Evolutionary conservation across 64 coral and sea anemone genomes (phyloP).

Genomic region (Stylophora pistillata): DNA sequence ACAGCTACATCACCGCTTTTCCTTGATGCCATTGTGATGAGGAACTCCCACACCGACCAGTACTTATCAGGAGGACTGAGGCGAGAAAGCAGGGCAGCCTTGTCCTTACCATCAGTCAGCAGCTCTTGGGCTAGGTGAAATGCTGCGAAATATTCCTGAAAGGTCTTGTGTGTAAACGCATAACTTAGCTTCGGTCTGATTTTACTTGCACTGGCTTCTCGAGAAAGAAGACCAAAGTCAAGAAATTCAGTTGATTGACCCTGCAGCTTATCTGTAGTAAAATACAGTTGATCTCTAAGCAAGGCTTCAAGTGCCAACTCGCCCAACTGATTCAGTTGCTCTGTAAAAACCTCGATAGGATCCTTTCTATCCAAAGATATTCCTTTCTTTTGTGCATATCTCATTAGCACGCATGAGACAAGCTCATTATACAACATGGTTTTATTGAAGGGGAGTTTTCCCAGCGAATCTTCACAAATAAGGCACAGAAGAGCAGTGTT

Average conservation of each 20-base stretch:
- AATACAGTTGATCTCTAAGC: neutral
- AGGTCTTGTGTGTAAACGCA: conserved; percentile 41
- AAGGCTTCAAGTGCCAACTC: conserved; percentile 34
- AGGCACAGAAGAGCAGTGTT: conserved; percentile 38
- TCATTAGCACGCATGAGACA: neutral
- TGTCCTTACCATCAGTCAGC: neutral
- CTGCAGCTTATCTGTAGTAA: neutral
- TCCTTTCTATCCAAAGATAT: neutral
- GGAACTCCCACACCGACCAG: neutral
- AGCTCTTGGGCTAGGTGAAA: neutral
- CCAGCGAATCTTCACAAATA: conserved; percentile 6
- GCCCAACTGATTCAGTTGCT: conserved; percentile 17
- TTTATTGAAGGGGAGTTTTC: neutral
- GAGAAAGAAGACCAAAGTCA: conserved; percentile 16
- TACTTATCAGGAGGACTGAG: neutral
- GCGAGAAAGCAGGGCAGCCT: neutral
- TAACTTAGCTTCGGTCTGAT: neutral
- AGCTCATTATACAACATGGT: neutral
- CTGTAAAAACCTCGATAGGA: neutral
- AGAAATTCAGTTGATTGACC: neutral
- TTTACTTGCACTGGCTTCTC: conserved; percentile 1
- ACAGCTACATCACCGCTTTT: neutral
- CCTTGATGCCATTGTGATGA: neutral
- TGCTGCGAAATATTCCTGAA: conserved; percentile 39
- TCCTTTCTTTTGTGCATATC: neutral